Conservation (phyloP, 2,797 vertebrate genomes). For the Enteromius argenteus region DNA sequence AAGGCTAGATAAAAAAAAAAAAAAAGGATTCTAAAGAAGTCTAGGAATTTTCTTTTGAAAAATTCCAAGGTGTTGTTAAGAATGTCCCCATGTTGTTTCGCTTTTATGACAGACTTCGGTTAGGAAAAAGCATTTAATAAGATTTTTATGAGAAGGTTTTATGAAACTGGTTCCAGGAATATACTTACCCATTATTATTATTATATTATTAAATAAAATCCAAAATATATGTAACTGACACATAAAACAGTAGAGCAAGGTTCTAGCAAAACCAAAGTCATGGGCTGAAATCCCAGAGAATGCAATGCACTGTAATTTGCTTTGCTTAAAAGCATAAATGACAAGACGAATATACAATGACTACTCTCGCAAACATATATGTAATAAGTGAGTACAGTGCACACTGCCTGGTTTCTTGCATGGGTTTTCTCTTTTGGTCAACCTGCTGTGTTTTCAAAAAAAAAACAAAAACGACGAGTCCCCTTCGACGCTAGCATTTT, state of each 20-base stretch:
- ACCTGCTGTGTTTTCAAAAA: neutral
- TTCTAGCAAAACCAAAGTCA: neutral
- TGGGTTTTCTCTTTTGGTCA: neutral
- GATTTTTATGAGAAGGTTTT: neutral
- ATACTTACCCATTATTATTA: neutral
- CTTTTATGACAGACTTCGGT: neutral
- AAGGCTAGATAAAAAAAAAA: neutral
- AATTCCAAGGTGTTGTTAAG: neutral
- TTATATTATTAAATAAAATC: neutral
- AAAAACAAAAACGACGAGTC: neutral
- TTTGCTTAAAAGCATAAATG: neutral
- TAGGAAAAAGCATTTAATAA: neutral
- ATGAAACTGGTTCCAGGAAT: neutral
- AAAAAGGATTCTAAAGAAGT: neutral
- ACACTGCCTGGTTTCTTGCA: conserved; percentile 47
- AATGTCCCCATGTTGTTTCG: neutral
- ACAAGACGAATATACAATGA: neutral
- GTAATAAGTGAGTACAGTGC: neutral
- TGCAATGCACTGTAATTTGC: neutral
- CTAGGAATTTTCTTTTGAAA: neutral
- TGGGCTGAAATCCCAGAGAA: neutral
- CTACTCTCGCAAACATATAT: neutral
- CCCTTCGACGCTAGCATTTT: neutral
- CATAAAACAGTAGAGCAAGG: neutral
- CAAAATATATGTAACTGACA: neutral